Evolutionary conservation across 1,140 invertebrate genomes (phyloP), one percentile per base, ranked within the genome.

Genomic region (Galleria mellonella): DNA sequence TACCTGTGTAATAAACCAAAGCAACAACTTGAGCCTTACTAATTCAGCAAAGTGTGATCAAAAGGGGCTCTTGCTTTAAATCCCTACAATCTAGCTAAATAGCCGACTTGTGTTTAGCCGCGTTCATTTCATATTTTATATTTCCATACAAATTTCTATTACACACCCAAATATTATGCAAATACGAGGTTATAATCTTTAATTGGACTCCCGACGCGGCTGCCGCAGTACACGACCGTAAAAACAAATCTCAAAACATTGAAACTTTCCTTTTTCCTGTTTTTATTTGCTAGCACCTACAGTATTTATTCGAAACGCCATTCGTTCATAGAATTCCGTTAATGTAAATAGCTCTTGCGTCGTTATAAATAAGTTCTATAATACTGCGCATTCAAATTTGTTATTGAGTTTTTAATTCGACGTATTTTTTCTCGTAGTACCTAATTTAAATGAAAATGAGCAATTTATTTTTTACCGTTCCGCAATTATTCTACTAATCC

Each of bases 111-210:
- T 32, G 11, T 30, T 15, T 17, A 37, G 10, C 12, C 8, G 9
- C 15, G 9, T 11, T 12, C 27, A 31, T 52, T 61, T 38, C 32
- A 53, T 50, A 50, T 49, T 63, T 59, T 53, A 36, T 39, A 31
- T 45, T 51, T 32, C 41, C 30, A 14, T 52, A 37, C 51, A 53
- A 51, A 48, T 63, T 55, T 51, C 47, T 52, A 51, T 55, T 43
- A 58, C 47, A 47, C 46, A 47, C 46, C 51, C 59, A 45, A 61
- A 63, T 63, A 66, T 65, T 63, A 69, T 69, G 66, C 60, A 69
- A 69, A 68, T 55, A 54, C 42, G 44, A 43, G 37, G 57, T 43
- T 50, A 51, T 62, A 59, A 66, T 66, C 50, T 62, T 66, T 66
- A 62, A 66, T 66, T 66, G 53, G 46, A 45, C 55, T 35, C 45